Evolutionary conservation across 2,888 invertebrate species (phyloP).

Genomic region (Eulithis testata): DNA sequence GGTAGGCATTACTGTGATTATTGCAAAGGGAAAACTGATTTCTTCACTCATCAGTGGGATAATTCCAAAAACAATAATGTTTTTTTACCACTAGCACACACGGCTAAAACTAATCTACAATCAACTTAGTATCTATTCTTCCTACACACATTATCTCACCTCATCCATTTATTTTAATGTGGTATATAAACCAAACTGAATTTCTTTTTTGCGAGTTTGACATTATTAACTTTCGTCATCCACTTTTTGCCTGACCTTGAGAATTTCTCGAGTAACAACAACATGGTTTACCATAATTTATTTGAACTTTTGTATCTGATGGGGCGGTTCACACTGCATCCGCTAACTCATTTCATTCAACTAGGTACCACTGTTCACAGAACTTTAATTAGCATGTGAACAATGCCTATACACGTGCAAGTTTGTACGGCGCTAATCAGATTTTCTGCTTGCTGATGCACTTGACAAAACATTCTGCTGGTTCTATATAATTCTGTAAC

Average conservation of each 20-base stretch:
- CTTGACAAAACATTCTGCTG: conserved; percentile 44
- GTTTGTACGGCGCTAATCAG: conserved; percentile 35
- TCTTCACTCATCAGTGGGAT: neutral
- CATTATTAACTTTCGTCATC: too few relatives aligned
- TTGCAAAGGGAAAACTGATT: conserved; percentile 26
- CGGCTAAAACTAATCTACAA: too few relatives aligned
- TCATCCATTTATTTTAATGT: too few relatives aligned
- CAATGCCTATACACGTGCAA: conserved; percentile 41
- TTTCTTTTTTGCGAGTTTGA: too few relatives aligned
- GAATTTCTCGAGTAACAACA: too few relatives aligned
- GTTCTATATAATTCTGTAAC: neutral
- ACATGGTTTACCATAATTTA: too few relatives aligned
- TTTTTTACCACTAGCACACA: too few relatives aligned
- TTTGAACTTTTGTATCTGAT: conserved; percentile 3
- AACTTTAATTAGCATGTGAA: conserved; percentile 38
- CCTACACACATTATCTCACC: too few relatives aligned
- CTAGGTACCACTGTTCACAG: conserved; percentile 4
- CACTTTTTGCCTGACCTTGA: too few relatives aligned
- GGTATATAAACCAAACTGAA: too few relatives aligned
- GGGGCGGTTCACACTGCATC: neutral
- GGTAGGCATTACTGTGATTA: conserved; percentile 58
- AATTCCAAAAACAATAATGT: neutral
- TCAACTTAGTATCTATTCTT: too few relatives aligned
- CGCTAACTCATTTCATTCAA: conserved; percentile 13
- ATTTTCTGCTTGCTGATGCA: conserved; percentile 42